Evolutionary conservation across 92 coral and sea anemone genomes (phyloP).

Genomic region (Epizoanthus illoricatus): DNA sequence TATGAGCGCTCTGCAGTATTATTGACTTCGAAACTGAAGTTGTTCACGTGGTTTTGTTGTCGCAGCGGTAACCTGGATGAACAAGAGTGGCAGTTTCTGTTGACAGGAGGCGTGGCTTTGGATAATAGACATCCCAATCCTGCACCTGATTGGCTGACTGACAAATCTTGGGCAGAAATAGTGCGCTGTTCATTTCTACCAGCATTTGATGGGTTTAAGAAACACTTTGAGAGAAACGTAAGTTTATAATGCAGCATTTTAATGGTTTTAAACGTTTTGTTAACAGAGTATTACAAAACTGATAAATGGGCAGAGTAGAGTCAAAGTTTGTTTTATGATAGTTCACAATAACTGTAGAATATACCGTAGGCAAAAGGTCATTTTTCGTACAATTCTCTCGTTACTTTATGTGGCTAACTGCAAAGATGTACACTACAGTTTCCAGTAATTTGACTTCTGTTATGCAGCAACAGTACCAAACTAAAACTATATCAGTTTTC

Average conservation of each 20-base stretch:
- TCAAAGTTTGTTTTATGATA: neutral
- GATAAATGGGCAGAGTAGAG: neutral
- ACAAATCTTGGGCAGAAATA: constrained; percentile 99
- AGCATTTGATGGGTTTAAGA: constrained; percentile 76
- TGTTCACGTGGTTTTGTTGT: neutral
- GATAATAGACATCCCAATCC: constrained; percentile 94
- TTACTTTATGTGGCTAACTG: no score
- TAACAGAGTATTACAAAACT: no score
- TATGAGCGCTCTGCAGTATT: neutral
- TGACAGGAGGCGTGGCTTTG: constrained; percentile 96
- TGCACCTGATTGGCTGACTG: constrained; percentile 92
- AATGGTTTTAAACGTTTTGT: neutral
- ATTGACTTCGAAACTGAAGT: neutral
- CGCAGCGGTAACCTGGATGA: constrained; percentile 85
- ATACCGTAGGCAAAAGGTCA: no score
- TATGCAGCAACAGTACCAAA: no score
- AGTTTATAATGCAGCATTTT: constrained; percentile 15
- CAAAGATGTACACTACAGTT: no score
- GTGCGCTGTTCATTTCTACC: constrained; percentile 87
- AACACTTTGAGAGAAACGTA: constrained; percentile 84
- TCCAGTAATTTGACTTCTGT: no score
- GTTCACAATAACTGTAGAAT: no score
- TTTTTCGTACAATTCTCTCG: no score
- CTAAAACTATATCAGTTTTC: no score
- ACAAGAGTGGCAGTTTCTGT: constrained; percentile 93